A percentile compares a stretch with the other conserved stretches of the same genome.
Evolutionary conservation across 2,797 vertebrate genomes (phyloP).

Genomic region (Ctenochaetus hawaiiensis): DNA sequence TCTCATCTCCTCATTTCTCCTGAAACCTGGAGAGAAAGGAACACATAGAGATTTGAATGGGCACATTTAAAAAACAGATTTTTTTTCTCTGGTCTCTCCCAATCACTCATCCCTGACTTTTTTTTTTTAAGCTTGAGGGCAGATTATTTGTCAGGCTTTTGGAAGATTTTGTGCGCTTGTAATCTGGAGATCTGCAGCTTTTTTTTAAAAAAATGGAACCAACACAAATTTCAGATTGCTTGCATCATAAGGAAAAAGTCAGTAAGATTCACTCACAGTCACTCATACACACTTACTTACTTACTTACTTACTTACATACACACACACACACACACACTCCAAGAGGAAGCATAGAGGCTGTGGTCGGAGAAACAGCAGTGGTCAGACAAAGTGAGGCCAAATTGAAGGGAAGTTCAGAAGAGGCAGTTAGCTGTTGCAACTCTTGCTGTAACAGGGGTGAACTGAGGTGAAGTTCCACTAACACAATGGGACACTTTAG

Average conservation of each 20-base stretch:
- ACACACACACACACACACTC: constrained; percentile 19
- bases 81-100: not conserved
- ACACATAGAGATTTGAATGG: not conserved
- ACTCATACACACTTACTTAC: too few relatives aligned
- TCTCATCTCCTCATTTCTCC: constrained; percentile 98
- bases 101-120: not conserved
- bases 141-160: constrained; percentile 45
- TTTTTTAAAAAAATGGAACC: constrained; percentile 20
- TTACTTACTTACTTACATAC: not conserved
- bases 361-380: constrained; percentile 48
- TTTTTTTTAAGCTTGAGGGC: not conserved
- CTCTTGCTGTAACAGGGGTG: constrained; percentile 30
- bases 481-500: constrained; percentile 18
- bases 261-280: constrained; percentile 10
- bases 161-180: constrained; percentile 46
- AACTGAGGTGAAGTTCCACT: constrained; percentile 38
- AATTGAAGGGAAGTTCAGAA: constrained; percentile 31
- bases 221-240: constrained; percentile 28
- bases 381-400: constrained; percentile 59
- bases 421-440: constrained; percentile 56
- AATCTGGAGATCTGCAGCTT: constrained; percentile 46
- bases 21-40: constrained; percentile 88
- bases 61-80: not conserved
- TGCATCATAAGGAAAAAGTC: constrained; percentile 43
- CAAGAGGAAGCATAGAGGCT: constrained; percentile 21